These are phyloP conservation scores for Antennarius striatus DNA, from an alignment of 2,113 vertebrate genomes.

Conservation along the genomic window DNA sequence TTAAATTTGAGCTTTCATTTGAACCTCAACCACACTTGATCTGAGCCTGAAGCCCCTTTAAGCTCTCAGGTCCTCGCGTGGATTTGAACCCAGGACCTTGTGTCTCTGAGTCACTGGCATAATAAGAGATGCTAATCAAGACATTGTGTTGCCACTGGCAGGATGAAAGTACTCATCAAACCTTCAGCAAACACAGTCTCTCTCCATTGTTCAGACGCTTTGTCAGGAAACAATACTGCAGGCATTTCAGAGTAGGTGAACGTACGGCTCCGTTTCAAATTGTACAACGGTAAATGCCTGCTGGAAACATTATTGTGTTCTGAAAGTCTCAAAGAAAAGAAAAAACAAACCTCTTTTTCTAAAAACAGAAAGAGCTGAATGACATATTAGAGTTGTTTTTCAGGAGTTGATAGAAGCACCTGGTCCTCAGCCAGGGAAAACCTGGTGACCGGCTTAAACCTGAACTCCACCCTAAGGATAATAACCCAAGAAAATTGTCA, in stretches of 20 bases:
- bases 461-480: too few species aligned
- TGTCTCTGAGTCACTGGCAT: background rate
- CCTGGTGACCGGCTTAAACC: too few species aligned
- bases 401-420: too few species aligned
- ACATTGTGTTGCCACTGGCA: slow-evolving; percentile 14
- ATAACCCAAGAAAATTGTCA: too few species aligned
- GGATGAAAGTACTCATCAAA: slow-evolving; percentile 25
- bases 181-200: slow-evolving; percentile 10
- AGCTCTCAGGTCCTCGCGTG: too few species aligned
- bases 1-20: too few species aligned
- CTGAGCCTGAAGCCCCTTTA: too few species aligned
- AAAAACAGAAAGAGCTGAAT: slow-evolving; percentile 6
- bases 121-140: slow-evolving; percentile 36
- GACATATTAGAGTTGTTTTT: too few species aligned
- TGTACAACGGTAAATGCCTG: slow-evolving; percentile 20
- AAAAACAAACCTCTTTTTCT: slow-evolving; percentile 15
- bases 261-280: slow-evolving; percentile 25
- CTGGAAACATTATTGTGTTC: slow-evolving; percentile 20
- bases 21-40: too few species aligned
- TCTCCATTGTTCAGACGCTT: slow-evolving; percentile 33
- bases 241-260: slow-evolving; percentile 30
- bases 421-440: too few species aligned
- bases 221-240: slow-evolving; percentile 31
- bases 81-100: too few species aligned
- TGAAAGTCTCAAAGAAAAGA: slow-evolving; percentile 25